Evolutionary conservation across 1,140 invertebrate species (phyloP), one percentile per base, ranked within the genome.

Genomic region (Tetragnatha versicolor): DNA sequence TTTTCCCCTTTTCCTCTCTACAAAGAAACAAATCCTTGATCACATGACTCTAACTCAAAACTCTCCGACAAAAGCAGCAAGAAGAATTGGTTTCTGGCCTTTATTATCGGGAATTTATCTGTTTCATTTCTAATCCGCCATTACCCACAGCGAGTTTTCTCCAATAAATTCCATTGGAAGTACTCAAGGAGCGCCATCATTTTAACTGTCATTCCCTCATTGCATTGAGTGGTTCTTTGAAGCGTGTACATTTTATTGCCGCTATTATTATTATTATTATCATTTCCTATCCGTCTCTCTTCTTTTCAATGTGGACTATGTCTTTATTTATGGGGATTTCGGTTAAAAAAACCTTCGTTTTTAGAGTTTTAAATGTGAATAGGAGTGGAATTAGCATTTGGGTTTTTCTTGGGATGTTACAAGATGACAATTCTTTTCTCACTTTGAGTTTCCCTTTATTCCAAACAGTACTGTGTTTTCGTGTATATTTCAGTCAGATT

Each of bases 91-190:
- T 33, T 61, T 33, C 35, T 22, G 17, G 12, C 39, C 20, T 47
- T 73, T 73, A 73, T 73, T 73, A 73, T 73, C 39, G 35, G 70
- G 53, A 73, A 73, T 73, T 73, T 73, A 73, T 73, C 70, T 60
- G 55, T 55, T 60, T 61, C 70, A 73, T 61, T 73, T 73, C 70
- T 73, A 73, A 73, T 73, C 70, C 70, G 3, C 37, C 55, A 55
- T 60, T 55, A 61, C 47, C 53, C 55, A 14, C 12, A 7, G 25
- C 33, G 53, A 73, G 25, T 29, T 51, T 60, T 17, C 47, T 33
- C 31, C 70, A 29, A 73, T 73, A 73, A 73, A 73, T 73, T 73
- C 60, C 51, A 29, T 73, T 39, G 47, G 31, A 39, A 60, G 22
- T 20, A 53, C 20, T 61, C 25, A 25, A n/a, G 27, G n/a, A 7